These are phyloP conservation scores for Geodia barretti DNA, from an alignment of 37 sponge, comb jelly and placozoan species.

Conservation along the genomic window DNA sequence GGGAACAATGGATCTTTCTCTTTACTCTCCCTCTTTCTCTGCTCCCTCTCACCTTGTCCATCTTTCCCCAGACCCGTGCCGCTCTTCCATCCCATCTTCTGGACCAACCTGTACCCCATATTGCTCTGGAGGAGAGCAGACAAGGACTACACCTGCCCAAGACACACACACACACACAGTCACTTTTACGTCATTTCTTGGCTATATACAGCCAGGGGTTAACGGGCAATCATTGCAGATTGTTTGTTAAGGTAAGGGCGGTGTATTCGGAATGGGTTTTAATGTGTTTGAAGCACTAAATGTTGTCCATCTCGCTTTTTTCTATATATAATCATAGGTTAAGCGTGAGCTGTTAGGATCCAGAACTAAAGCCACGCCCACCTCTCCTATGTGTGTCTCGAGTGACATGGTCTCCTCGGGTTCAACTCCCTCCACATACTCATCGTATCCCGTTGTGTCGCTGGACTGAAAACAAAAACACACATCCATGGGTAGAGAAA, in stretches of 20 bases:
- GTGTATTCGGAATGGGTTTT: too few relatives aligned
- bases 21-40: not conserved
- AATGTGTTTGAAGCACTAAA: too few relatives aligned
- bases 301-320: too few relatives aligned
- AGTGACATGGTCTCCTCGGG: slow-evolving; percentile 60
- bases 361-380: slow-evolving; percentile 24
- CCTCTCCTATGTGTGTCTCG: slow-evolving; percentile 65
- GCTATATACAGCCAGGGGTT: not conserved
- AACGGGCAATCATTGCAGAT: not conserved
- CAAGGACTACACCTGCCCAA: slow-evolving; percentile 49
- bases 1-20: not conserved
- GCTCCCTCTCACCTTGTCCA: slow-evolving; percentile 82
- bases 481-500: too few relatives aligned
- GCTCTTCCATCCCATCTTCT: slow-evolving; percentile 78
- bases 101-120: slow-evolving; percentile 76
- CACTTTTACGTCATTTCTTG: not conserved
- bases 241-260: too few relatives aligned
- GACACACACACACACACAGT: not conserved
- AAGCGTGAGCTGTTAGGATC: too few relatives aligned
- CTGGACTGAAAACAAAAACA: not conserved
- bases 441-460: slow-evolving; percentile 70
- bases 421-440: slow-evolving; percentile 74
- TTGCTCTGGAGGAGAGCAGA: slow-evolving; percentile 66
- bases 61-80: slow-evolving; percentile 79
- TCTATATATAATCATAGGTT: too few relatives aligned